Conservation (phyloP, 2,888 invertebrate genomes). For the Chrysolina oricalcia region DNA sequence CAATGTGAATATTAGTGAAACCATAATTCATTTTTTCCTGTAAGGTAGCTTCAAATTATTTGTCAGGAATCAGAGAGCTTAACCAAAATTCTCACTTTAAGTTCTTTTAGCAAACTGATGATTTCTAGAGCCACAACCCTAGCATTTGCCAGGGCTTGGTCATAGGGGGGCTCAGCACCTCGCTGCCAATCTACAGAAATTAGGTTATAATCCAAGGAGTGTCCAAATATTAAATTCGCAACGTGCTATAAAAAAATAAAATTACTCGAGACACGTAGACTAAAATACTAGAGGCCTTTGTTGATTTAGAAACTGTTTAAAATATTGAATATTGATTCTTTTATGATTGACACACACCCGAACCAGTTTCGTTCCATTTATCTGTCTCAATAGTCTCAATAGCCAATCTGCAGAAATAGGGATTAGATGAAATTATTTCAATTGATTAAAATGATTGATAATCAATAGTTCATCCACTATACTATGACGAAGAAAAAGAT, state of each 20-base stretch:
- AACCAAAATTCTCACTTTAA: constrained; percentile 65
- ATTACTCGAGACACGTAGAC: too few species aligned
- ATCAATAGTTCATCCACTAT: too few species aligned
- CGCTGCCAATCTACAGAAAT: constrained; percentile 74
- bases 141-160: constrained; percentile 76
- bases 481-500: too few species aligned
- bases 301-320: too few species aligned
- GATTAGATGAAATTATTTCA: too few species aligned
- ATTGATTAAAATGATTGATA: too few species aligned
- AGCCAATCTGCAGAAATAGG: too few species aligned
- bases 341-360: too few species aligned
- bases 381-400: too few species aligned
- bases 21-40: constrained; percentile 44
- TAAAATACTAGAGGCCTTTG: too few species aligned
- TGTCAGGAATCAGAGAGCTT: constrained; percentile 26
- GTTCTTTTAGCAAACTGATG: constrained; percentile 68
- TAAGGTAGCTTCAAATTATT: constrained; percentile 36
- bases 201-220: constrained; percentile 65
- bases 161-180: constrained; percentile 74
- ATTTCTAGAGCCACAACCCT: constrained; percentile 75
- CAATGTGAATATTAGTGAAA: constrained; percentile 69
- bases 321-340: too few species aligned
- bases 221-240: constrained; percentile 42
- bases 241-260: neutral
- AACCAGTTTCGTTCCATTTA: too few species aligned